These are phyloP conservation scores for Caenorhabditis briggsae DNA, from an alignment of 1,140 invertebrate genomes.

Conservation along the genomic window DNA sequence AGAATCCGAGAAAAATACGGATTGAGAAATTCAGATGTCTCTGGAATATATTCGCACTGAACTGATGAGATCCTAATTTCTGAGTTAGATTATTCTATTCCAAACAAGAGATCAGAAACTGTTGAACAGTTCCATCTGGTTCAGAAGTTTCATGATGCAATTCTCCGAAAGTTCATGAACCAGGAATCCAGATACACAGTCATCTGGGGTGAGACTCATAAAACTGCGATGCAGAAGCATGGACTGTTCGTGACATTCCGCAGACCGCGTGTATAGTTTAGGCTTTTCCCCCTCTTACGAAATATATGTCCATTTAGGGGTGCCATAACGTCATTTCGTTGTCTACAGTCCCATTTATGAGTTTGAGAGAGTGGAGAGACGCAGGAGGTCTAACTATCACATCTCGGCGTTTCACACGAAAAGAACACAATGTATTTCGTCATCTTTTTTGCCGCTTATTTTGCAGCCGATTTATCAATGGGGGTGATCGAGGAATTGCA, in stretches of 20 bases:
- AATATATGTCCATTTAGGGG: not conserved
- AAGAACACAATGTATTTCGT: slow-evolving; percentile 41
- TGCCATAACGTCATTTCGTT: not conserved
- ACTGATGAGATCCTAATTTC: too few relatives aligned
- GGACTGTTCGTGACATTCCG: slow-evolving; percentile 46
- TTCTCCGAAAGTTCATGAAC: slow-evolving; percentile 4
- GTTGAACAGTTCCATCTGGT: too few relatives aligned
- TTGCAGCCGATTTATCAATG: slow-evolving; percentile 3
- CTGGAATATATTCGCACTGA: too few relatives aligned
- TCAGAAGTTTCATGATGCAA: not conserved
- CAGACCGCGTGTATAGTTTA: not conserved
- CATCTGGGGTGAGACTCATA: slow-evolving; percentile 2
- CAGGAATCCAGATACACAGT: not conserved
- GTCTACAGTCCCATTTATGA: slow-evolving; percentile 19
- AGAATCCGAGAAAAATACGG: too few relatives aligned
- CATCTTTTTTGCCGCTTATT: not conserved
- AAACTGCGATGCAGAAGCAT: slow-evolving; percentile 22
- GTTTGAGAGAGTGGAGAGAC: not conserved
- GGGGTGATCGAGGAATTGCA: not conserved
- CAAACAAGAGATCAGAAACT: not conserved
- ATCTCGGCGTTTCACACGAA: slow-evolving; percentile 39
- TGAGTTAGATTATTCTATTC: too few relatives aligned
- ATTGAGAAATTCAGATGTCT: too few relatives aligned
- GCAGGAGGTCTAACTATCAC: slow-evolving; percentile 23
- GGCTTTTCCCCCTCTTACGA: slow-evolving; percentile 2